Base-by-base conservation (phyloP, 1,140 invertebrate genomes). In the Samia ricini region DNA sequence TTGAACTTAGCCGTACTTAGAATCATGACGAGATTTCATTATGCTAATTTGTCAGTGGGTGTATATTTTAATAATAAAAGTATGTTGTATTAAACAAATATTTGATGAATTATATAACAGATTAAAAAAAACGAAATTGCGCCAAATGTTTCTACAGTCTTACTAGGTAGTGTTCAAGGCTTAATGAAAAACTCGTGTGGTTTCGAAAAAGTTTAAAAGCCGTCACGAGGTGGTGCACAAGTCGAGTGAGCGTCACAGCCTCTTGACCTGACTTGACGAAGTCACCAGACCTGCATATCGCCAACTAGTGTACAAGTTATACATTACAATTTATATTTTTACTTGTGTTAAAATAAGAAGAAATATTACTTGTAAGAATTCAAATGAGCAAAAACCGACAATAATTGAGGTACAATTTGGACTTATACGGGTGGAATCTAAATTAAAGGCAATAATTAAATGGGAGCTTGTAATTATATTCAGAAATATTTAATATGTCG, bases 101-200 rank as follows among this genome's bases (percentile, higher is more conserved):
- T 48, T 48, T 2, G 12, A 15, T n/a, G 36, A 15, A 48, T 15
- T n/a, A n/a, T 48, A 48, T 15, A 48, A 48, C 36, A 15, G 12
- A 52, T 22, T 12, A 52, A 22, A 52, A 52, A 15, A 15, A 21
- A 52, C 15, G 8, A 52, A 52, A 52, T 22, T 1, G 19, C 21
- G 49, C 4, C 8, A 52, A 52, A 52, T 12, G n/a, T n/a, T 10
- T 51, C 15, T 51, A 23, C 6, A 20, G 51, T 42, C 33, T 42
- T 42, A 22, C 19, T 52, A n/a, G 20, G 22, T 51, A 57, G 70
- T 64, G 61, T 79, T 72, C 71, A 73, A 68, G 66, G 77, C 66
- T 81, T 85, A 85, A 85, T 88, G 85, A 83, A 85, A n/a, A 86
- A 79, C 76, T 70, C 70, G 70, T 80, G 72, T 72, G 71, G 76